phyloP scores from a whole-genome alignment of 2,113 vertebrate species.

The Rhabdornis inornatus region DNA sequence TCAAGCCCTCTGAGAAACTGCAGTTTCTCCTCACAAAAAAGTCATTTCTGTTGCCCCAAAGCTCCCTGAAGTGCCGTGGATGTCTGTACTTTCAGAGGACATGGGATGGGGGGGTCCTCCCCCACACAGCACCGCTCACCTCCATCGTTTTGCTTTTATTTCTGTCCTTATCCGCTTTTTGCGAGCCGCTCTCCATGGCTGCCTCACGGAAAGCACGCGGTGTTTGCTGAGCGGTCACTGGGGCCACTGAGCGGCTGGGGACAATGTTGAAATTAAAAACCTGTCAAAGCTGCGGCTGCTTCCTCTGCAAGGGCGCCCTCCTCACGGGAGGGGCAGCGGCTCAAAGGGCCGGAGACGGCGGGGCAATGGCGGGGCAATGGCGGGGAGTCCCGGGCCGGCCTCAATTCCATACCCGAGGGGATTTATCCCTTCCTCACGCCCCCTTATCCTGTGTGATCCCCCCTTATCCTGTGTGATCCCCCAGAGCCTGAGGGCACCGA shows the following conservation, averaged over 20 bases:
- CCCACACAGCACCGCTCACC: slow-evolving; percentile 40
- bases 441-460: too few species aligned
- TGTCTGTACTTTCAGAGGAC: background rate
- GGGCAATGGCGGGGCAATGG: background rate
- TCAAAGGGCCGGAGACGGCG: background rate
- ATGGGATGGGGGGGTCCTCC: fast-evolving
- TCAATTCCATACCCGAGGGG: too few species aligned
- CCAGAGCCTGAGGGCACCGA: background rate
- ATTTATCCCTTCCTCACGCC: too few species aligned
- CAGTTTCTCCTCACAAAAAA: fast-evolving
- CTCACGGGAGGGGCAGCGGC: background rate
- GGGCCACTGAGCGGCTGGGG: background rate
- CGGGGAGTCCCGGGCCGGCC: too few species aligned
- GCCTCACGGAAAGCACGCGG: background rate
- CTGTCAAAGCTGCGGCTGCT: background rate
- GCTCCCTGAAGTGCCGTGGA: fast-evolving
- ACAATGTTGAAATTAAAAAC: background rate
- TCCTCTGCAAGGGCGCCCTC: background rate
- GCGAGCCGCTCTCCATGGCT: slow-evolving; percentile 41
- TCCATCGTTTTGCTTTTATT: slow-evolving; percentile 63
- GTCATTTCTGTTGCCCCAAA: fast-evolving
- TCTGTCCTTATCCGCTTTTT: slow-evolving; percentile 51
- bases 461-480: too few species aligned
- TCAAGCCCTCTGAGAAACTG: background rate
- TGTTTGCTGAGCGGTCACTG: background rate